Percentiles rank a stretch among this genome's conserved stretches.
phyloP scores from a whole-genome alignment of 92 coral and sea anemone genomes.

The Porites evermanni region DNA sequence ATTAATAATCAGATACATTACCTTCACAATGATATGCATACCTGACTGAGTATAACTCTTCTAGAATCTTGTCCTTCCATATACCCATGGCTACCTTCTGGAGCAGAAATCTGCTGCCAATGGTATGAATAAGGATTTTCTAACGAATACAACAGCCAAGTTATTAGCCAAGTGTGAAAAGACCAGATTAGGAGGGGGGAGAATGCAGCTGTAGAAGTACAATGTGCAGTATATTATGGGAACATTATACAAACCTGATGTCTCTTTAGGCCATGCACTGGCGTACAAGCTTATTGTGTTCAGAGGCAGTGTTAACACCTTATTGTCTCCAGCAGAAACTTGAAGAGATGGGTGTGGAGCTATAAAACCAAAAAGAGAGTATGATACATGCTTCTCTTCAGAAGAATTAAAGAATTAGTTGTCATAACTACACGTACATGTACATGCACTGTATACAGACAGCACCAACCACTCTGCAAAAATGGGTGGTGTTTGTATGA shows the following conservation, averaged over 20 bases:
- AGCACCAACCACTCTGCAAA: too few relatives aligned
- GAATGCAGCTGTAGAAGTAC: too few relatives aligned
- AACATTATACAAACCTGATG: constrained; percentile 49
- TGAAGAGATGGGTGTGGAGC: constrained; percentile 82
- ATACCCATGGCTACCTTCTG: constrained; percentile 95
- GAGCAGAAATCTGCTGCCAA: constrained; percentile 98
- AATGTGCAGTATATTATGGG: too few relatives aligned
- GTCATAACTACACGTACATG: too few relatives aligned
- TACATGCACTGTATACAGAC: too few relatives aligned
- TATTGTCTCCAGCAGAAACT: constrained; percentile 94
- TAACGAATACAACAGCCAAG: constrained; percentile 20
- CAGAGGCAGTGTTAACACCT: constrained; percentile 78
- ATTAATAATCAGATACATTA: too few relatives aligned
- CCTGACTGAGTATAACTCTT: constrained; percentile 91
- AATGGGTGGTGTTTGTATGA: too few relatives aligned
- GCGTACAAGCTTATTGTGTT: constrained; percentile 93
- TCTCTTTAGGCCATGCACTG: constrained; percentile 96
- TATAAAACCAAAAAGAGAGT: not conserved
- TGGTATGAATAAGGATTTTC: constrained; percentile 90
- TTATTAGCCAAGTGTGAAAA: too few relatives aligned
- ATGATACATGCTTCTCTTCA: not conserved
- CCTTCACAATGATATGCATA: constrained; percentile 16
- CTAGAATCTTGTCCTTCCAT: constrained; percentile 98
- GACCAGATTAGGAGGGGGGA: not conserved
- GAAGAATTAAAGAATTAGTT: too few relatives aligned